Evolutionary conservation across 2,797 vertebrate genomes (phyloP).

Genomic region (Phalanger gymnotis): DNA sequence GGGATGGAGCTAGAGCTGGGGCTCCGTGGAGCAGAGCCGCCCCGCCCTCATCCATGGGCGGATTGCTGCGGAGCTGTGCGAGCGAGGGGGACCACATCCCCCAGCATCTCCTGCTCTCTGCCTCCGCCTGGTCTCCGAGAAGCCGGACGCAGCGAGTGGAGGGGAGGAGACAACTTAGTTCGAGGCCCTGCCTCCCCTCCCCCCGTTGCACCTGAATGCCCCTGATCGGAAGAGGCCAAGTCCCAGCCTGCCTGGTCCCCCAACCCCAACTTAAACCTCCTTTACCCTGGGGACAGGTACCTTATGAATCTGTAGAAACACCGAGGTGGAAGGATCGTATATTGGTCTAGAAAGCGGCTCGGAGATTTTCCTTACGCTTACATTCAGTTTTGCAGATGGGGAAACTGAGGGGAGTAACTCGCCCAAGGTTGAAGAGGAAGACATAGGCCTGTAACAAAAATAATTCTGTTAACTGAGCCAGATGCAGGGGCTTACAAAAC

Average conservation of each 20-base stretch:
- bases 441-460: background rate
- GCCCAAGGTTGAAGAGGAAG: background rate
- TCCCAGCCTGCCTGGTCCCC: background rate
- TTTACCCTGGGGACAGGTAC: background rate
- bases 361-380: background rate
- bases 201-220: background rate
- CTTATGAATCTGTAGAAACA: background rate
- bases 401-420: constrained; percentile 16
- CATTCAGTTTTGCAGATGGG: background rate
- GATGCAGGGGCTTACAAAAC: background rate
- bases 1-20: too few species aligned
- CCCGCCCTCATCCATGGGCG: background rate
- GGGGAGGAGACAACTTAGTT: background rate
- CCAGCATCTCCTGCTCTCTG: background rate
- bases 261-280: background rate
- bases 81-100: background rate
- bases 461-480: background rate
- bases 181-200: background rate
- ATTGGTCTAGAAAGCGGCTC: background rate
- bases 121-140: background rate
- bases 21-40: background rate
- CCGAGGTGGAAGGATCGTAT: background rate
- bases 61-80: constrained; percentile 1
- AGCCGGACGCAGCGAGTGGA: background rate
- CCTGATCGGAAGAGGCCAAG: background rate